Conservation (phyloP, 2,113 vertebrate genomes). For the Scomber colias region DNA sequence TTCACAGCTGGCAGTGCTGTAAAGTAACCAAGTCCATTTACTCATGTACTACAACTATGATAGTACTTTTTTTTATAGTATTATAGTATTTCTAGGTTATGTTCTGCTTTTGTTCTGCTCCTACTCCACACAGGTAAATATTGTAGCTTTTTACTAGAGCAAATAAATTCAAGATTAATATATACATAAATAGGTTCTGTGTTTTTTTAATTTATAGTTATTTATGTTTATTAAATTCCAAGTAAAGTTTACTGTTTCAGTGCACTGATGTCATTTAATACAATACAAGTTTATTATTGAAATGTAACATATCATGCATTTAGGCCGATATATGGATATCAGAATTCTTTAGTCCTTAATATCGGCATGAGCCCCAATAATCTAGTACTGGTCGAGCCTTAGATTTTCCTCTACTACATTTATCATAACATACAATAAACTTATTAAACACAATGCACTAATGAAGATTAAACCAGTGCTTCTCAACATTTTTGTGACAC, state of each 20-base stretch:
- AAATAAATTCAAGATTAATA: too few species aligned
- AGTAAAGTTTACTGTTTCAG: too few species aligned
- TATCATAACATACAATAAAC: not conserved
- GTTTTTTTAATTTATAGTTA: too few species aligned
- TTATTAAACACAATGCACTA: not conserved
- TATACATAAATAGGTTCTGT: too few species aligned
- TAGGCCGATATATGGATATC: too few species aligned
- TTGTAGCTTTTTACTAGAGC: not conserved
- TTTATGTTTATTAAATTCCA: too few species aligned
- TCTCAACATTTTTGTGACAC: not conserved
- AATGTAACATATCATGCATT: too few species aligned
- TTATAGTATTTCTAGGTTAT: not conserved
- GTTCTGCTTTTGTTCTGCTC: not conserved
- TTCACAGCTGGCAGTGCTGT: slow-evolving; percentile 16
- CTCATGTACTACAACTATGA: not conserved
- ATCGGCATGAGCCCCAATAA: too few species aligned
- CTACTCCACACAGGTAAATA: not conserved
- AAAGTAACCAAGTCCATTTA: not conserved
- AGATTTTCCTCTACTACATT: not conserved
- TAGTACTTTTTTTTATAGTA: not conserved
- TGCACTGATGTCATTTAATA: too few species aligned
- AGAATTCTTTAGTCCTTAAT: too few species aligned
- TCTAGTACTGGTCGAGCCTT: too few species aligned
- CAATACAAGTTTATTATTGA: too few species aligned
- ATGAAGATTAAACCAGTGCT: not conserved